Base-by-base conservation (phyloP, 2,888 invertebrate genomes). In the Drosophila anceps region DNA sequence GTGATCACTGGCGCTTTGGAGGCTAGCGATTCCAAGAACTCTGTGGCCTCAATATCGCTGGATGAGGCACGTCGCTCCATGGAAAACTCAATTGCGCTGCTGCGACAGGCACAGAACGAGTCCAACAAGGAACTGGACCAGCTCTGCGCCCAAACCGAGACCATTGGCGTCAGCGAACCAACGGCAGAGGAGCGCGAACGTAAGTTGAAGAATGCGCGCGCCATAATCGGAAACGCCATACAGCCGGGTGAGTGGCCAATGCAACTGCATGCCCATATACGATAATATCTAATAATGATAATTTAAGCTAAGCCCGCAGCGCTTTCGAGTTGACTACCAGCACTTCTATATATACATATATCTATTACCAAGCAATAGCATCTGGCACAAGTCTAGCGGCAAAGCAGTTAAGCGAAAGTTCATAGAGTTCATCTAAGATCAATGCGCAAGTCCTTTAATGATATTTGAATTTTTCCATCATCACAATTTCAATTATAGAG, bases 171-270 rank as follows among this genome's bases (percentile, higher is more conserved):
- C 15, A 91, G 88, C 58, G 92, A 92, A 44, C 69, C 71, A 15
- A 69, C 70, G 7, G 43, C 58, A 2, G 76, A 77, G 48, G 93
- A 94, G 92, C 93, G 95, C 53, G 93, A 94, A 82, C 93, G 93
- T 81, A 94, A 94, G 94, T 94, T 92, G 92, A 95, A 95, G 90
- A 95, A 95, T 82, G 96, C 96, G 2, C 94, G 96, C 61, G 95
- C 95, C 90, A 95, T 96, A 84, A 96, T 96, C 77, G 95, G 96
- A 75, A 95, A 95, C 91, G 96, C 96, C 82, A 95, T 96, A 88
- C 93, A 92, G 73, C 93, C 93, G 80, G 94, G 92, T 92, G 71
- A 88, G 92, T 83, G 58, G 54, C 53, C 48, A 59, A 94, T 66
- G 67, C 55, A 44, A 44, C 53, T 66, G 77, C 68, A 70, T 76